Conservation (phyloP, 2,113 vertebrate genomes). For the Peucedramus taeniatus region DNA sequence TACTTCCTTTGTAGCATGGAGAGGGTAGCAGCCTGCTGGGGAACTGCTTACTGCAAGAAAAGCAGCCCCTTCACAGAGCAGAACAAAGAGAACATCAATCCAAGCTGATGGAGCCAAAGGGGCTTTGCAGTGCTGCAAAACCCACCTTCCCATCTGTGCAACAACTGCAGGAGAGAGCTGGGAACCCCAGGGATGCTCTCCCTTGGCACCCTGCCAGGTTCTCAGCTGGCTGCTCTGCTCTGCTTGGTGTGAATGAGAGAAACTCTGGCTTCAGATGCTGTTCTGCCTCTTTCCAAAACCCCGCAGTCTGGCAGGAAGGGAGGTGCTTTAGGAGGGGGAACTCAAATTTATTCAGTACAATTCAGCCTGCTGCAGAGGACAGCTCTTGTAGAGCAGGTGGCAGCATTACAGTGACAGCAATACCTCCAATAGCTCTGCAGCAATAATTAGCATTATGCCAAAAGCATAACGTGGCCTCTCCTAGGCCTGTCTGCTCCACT, state of each 20-base stretch:
- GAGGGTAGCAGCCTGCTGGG: neutral
- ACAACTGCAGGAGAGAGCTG: neutral
- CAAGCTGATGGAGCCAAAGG: neutral
- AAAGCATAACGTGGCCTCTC: neutral
- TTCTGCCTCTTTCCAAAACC: neutral
- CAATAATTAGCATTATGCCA: neutral
- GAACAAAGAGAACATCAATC: neutral
- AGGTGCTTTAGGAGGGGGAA: neutral
- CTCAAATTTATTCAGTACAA: slow-evolving; percentile 12
- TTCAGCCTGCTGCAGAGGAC: neutral
- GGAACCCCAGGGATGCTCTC: neutral
- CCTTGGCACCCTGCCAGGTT: neutral
- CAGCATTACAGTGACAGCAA: neutral
- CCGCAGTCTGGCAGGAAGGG: neutral
- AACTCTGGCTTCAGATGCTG: neutral
- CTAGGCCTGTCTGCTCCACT: neutral
- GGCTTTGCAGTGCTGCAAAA: neutral
- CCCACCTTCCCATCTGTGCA: neutral
- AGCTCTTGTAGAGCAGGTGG: neutral
- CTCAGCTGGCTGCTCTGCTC: slow-evolving; percentile 8
- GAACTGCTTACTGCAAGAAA: neutral
- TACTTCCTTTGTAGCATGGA: neutral
- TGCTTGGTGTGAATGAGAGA: neutral
- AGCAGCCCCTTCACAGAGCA: neutral
- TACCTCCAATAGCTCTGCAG: neutral